Evolutionary conservation across 2,888 invertebrate species (phyloP).

Genomic region (Nemotelus pantherinus): DNA sequence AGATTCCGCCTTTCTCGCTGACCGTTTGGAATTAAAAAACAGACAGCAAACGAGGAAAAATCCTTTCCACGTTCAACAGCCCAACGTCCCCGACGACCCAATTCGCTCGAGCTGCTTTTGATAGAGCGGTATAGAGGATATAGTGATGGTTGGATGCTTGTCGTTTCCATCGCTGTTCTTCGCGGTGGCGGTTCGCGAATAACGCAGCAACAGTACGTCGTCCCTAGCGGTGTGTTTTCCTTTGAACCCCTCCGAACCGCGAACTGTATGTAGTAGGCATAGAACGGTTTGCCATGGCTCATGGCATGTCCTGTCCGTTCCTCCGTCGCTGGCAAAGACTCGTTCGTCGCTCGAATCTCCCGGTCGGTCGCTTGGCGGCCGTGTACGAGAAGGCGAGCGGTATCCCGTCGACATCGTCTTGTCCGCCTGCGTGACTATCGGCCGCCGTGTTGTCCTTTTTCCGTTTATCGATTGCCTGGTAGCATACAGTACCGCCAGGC

Average conservation of each 20-base stretch:
- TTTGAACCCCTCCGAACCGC: conserved; percentile 10
- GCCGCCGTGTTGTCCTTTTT: conserved; percentile 15
- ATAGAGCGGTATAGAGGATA: conserved; percentile 30
- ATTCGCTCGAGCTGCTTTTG: conserved; percentile 24
- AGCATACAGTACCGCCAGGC: conserved; percentile 47
- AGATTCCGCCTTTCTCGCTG: not conserved
- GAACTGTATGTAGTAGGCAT: conserved; percentile 23
- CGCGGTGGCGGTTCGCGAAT: conserved; percentile 16
- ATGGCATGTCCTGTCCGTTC: conserved; percentile 19
- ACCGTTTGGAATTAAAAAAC: not conserved
- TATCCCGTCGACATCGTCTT: conserved; percentile 44
- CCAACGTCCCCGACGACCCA: conserved; percentile 9
- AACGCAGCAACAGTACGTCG: not conserved
- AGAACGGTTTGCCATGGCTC: conserved; percentile 27
- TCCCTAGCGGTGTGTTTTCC: not conserved
- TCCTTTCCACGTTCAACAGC: not conserved
- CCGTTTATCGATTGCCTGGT: conserved; percentile 47
- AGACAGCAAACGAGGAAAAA: not conserved
- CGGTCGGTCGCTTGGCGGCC: not conserved
- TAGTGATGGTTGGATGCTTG: conserved; percentile 14
- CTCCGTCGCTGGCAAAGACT: conserved; percentile 24
- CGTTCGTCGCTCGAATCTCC: conserved; percentile 9
- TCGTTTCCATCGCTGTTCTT: conserved; percentile 2
- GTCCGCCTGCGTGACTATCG: conserved; percentile 49
- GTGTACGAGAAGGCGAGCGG: conserved; percentile 30